A percentile compares a stretch with the other conserved stretches of the same genome.
phyloP scores from a whole-genome alignment of 2,797 vertebrate genomes.

The Typhlichthys eigenmanni region DNA sequence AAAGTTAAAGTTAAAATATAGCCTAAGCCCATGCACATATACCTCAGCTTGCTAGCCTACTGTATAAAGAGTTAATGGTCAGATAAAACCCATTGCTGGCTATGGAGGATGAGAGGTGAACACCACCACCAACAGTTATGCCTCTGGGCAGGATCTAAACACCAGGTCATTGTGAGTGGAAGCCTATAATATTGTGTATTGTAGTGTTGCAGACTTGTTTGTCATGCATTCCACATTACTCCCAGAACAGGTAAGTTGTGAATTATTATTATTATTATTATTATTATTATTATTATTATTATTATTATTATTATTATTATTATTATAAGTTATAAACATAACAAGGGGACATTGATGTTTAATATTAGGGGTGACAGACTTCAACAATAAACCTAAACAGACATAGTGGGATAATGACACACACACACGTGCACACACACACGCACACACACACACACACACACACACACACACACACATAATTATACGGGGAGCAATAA shows the following conservation, averaged over 20 bases:
- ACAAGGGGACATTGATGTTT: too few relatives aligned
- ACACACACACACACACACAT: constrained; percentile 14
- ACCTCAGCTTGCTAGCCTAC: not conserved
- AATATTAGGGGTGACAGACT: not conserved
- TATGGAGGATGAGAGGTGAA: constrained; percentile 29
- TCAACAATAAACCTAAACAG: constrained; percentile 24
- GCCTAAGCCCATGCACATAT: not conserved
- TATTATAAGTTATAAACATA: not conserved
- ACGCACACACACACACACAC: too few relatives aligned
- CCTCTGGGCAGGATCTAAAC: constrained; percentile 53
- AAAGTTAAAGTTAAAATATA: not conserved
- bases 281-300: too few relatives aligned
- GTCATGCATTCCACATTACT: constrained; percentile 32
- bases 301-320: too few relatives aligned
- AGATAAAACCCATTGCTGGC: constrained; percentile 21
- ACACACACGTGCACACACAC: too few relatives aligned
- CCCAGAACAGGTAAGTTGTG: not conserved
- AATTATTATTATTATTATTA: too few relatives aligned
- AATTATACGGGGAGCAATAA: constrained; percentile 41
- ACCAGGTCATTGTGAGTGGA: constrained; percentile 45
- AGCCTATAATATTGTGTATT: constrained; percentile 49
- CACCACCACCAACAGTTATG: constrained; percentile 37
- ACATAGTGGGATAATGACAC: not conserved
- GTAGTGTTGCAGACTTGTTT: constrained; percentile 56
- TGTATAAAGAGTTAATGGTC: constrained; percentile 14